These are phyloP conservation scores for Deilephila elpenor DNA, from an alignment of 2,888 invertebrate species.

Conservation along the genomic window DNA sequence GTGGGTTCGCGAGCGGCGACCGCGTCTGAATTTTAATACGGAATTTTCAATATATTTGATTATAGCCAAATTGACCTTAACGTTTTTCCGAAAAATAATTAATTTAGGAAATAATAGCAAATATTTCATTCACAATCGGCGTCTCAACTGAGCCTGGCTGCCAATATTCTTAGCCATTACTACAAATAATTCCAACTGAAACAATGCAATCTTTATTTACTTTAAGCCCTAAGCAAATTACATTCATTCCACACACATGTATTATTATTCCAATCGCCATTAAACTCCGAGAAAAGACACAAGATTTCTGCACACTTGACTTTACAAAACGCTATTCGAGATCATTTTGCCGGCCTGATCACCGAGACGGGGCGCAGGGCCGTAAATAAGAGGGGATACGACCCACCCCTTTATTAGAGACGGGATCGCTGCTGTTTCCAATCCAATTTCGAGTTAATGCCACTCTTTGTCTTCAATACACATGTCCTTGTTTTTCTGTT, in stretches of 20 bases:
- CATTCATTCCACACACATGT: not conserved
- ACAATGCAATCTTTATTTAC: not conserved
- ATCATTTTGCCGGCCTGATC: not conserved
- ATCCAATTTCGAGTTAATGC: slow-evolving; percentile 25
- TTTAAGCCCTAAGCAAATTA: not conserved
- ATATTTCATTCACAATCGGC: too few species aligned
- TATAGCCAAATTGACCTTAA: too few species aligned
- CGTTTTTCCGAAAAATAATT: too few species aligned
- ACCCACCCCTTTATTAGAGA: slow-evolving; percentile 29
- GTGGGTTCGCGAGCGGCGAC: too few species aligned
- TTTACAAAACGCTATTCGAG: not conserved
- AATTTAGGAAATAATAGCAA: too few species aligned
- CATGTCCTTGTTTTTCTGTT: slow-evolving; percentile 14
- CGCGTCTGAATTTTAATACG: too few species aligned
- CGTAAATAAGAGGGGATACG: slow-evolving; percentile 28
- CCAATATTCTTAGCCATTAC: too few species aligned
- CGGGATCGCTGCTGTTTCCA: slow-evolving; percentile 23
- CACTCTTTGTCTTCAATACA: slow-evolving; percentile 8
- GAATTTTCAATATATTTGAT: too few species aligned
- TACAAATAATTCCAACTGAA: too few species aligned
- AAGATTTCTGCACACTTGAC: slow-evolving; percentile 6
- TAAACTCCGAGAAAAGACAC: not conserved
- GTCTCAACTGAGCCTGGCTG: too few species aligned
- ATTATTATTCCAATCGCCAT: not conserved
- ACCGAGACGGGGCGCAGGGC: not conserved